Percentiles rank a stretch among this genome's conserved stretches.
phyloP scores from a whole-genome alignment of 2,888 invertebrate species.

The Buathra laborator region DNA sequence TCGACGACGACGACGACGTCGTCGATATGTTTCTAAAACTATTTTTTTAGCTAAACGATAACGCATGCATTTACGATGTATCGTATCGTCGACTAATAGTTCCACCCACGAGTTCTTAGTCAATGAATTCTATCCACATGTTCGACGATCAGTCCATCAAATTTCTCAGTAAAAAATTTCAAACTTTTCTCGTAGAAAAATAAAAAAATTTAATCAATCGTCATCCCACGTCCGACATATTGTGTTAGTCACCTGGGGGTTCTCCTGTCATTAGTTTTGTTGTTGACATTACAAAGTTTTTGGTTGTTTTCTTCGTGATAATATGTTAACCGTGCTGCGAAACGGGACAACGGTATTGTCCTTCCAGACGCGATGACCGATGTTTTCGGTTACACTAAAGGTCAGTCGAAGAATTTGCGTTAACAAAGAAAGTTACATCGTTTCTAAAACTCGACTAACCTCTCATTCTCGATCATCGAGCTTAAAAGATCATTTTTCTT shows the following conservation, averaged over 20 bases:
- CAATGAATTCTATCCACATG: background rate
- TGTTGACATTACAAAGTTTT: constrained; percentile 32
- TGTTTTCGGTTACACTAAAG: constrained; percentile 75
- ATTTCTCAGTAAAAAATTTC: constrained; percentile 4
- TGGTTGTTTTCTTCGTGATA: background rate
- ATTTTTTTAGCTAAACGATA: background rate
- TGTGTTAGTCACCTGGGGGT: constrained; percentile 54
- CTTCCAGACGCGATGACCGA: constrained; percentile 72
- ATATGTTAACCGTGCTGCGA: constrained; percentile 42
- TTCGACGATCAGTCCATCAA: background rate
- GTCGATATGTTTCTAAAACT: constrained; percentile 17
- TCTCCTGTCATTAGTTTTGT: constrained; percentile 64
- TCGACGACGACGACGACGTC: constrained; percentile 15
- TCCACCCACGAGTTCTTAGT: background rate
- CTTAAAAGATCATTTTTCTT: constrained; percentile 4
- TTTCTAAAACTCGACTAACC: constrained; percentile 60
- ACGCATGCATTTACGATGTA: background rate
- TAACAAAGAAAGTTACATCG: constrained; percentile 43
- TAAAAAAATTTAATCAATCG: constrained; percentile 40
- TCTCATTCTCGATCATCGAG: constrained; percentile 21
- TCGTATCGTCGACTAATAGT: background rate
- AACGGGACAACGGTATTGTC: constrained; percentile 60
- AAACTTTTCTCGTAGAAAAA: constrained; percentile 18
- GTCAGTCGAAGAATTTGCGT: constrained; percentile 67
- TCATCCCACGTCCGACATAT: constrained; percentile 47